Percentiles rank a stretch among this genome's conserved stretches.
These are phyloP conservation scores for Montipora capitata DNA, from an alignment of 92 coral and sea anemone genomes.

Conservation along the genomic window DNA sequence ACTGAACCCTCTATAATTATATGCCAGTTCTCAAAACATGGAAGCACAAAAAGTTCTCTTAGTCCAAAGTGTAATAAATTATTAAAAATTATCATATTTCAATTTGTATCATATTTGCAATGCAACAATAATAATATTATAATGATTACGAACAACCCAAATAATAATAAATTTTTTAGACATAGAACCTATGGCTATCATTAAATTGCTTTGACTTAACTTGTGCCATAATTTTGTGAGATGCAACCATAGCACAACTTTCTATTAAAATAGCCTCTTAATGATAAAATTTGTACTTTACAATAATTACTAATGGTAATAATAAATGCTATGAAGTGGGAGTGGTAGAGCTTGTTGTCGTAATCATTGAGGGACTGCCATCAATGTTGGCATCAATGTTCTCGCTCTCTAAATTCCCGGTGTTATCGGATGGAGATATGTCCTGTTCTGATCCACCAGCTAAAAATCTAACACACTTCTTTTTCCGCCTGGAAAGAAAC, in stretches of 20 bases:
- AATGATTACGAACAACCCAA: too few relatives aligned
- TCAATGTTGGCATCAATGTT: conserved; percentile 85
- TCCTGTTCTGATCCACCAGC: conserved; percentile 93
- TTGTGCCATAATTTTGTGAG: conserved; percentile 4
- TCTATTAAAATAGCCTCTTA: conserved; percentile 58
- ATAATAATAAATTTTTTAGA: not conserved
- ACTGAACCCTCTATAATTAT: too few relatives aligned
- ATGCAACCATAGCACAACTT: not conserved
- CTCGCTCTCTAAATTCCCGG: conserved; percentile 84
- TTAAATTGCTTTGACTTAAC: conserved; percentile 4
- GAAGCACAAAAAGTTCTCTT: too few relatives aligned
- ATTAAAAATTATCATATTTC: too few relatives aligned
- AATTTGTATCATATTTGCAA: too few relatives aligned
- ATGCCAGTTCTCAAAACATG: too few relatives aligned
- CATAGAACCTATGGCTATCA: conserved; percentile 13
- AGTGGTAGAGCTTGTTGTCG: conserved; percentile 5
- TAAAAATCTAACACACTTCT: conserved; percentile 95
- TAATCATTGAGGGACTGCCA: conserved; percentile 29
- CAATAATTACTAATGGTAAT: conserved; percentile 24
- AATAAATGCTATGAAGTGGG: conserved; percentile 52
- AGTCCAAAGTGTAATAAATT: too few relatives aligned
- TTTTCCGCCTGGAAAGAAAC: conserved; percentile 86
- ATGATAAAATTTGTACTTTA: conserved; percentile 57
- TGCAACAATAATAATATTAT: too few relatives aligned
- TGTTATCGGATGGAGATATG: conserved; percentile 66